Percentiles rank a stretch among this genome's conserved stretches.
phyloP scores from a whole-genome alignment of 2,888 invertebrate genomes.

The Ypsolopha sequella region DNA sequence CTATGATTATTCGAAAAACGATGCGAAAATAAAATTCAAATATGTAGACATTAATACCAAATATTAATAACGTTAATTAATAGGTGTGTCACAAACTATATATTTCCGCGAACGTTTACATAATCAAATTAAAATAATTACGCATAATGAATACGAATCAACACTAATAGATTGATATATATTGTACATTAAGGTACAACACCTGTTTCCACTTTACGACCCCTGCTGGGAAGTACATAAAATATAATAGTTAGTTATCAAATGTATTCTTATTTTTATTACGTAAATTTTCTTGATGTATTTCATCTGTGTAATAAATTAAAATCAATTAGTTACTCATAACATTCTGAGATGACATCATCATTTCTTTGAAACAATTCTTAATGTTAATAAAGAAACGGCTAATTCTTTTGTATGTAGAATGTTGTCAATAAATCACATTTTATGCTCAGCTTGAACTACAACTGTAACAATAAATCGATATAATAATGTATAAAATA shows the following conservation, averaged over 20 bases:
- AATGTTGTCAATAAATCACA: too few relatives aligned
- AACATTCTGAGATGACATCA: background rate
- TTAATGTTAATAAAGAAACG: background rate
- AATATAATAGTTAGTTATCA: background rate
- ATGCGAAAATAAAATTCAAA: too few relatives aligned
- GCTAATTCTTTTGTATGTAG: too few relatives aligned
- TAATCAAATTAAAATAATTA: slow-evolving; percentile 21
- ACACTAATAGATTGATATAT: slow-evolving; percentile 15
- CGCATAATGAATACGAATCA: slow-evolving; percentile 18
- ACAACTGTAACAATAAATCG: too few relatives aligned
- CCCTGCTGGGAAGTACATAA: background rate
- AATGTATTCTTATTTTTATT: background rate
- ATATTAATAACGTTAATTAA: background rate
- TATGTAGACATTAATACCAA: too few relatives aligned
- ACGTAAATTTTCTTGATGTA: background rate
- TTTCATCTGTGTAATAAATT: background rate
- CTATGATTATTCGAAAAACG: too few relatives aligned
- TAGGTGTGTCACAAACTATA: slow-evolving; percentile 5
- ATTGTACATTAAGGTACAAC: background rate
- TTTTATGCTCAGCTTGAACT: too few relatives aligned
- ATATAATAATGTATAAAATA: too few relatives aligned
- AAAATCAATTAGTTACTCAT: background rate
- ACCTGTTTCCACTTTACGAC: background rate
- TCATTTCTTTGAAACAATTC: background rate
- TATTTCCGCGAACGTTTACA: slow-evolving; percentile 16